Evolutionary conservation across 2,797 vertebrate genomes (phyloP).

Genomic region (Thunnus albacares): DNA sequence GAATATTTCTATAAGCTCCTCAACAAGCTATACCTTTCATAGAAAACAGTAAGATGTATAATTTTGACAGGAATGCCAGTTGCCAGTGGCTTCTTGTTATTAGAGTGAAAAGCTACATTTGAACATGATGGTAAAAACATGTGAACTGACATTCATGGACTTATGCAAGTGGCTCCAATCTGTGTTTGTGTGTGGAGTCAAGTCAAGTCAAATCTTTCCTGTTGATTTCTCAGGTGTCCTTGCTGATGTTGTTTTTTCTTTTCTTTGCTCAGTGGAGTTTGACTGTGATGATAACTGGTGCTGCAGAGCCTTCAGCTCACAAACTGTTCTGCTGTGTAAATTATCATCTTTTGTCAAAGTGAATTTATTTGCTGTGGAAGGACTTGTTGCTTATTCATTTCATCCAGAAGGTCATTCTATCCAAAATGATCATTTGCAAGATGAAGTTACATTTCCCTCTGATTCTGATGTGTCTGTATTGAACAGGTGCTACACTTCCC

Average conservation of each 20-base stretch:
- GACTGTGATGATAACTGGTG: not conserved
- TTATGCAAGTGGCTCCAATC: not conserved
- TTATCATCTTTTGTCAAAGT: conserved; percentile 4
- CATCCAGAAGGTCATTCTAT: not conserved
- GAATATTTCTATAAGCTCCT: no score
- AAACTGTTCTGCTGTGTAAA: not conserved
- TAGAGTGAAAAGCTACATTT: no score
- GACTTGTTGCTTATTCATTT: not conserved
- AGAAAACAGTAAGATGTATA: no score
- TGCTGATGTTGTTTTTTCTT: not conserved
- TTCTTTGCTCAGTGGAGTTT: not conserved
- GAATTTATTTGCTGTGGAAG: not conserved
- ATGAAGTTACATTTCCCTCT: not conserved
- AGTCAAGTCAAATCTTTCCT: not conserved
- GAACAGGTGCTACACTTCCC: conserved; percentile 1
- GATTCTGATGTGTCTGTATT: conserved; percentile 3
- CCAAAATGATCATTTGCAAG: not conserved
- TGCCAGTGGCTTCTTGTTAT: no score
- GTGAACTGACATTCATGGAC: not conserved
- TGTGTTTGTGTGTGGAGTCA: not conserved
- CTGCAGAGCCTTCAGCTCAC: not conserved
- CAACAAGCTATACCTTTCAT: no score
- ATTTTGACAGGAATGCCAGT: no score
- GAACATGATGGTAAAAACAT: not conserved
- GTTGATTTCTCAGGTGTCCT: not conserved